These are phyloP conservation scores for Panopea generosa DNA, from an alignment of 2,888 invertebrate species.

Conservation along the genomic window DNA sequence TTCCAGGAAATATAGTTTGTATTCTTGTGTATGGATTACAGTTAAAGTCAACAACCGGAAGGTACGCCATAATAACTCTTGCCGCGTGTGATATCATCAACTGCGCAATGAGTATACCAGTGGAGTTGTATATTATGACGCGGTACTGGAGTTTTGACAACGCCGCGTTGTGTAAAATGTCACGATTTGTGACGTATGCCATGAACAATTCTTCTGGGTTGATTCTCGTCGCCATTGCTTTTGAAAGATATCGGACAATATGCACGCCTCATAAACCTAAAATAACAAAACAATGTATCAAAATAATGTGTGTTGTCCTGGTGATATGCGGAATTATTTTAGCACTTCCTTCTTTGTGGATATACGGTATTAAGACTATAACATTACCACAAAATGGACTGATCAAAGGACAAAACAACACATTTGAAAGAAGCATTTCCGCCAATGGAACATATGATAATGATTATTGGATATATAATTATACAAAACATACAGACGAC, in stretches of 20 bases:
- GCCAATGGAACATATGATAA: too few species aligned
- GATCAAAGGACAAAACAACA: too few species aligned
- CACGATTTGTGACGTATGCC: constrained; percentile 62
- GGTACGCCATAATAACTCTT: constrained; percentile 53
- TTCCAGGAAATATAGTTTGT: constrained; percentile 53
- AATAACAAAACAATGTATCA: constrained; percentile 42
- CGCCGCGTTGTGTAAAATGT: constrained; percentile 61
- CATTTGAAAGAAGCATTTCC: too few species aligned
- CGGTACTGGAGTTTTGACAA: constrained; percentile 48
- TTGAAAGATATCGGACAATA: constrained; percentile 64
- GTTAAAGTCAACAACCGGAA: constrained; percentile 37
- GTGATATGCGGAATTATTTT: constrained; percentile 38
- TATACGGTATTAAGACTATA: constrained; percentile 62
- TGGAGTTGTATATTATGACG: constrained; percentile 54
- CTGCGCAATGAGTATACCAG: constrained; percentile 44
- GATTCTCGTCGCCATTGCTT: constrained; percentile 62
- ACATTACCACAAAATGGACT: not conserved
- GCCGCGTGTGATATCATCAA: constrained; percentile 56
- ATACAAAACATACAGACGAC: not conserved
- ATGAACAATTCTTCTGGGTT: constrained; percentile 68
- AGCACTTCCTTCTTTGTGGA: constrained; percentile 58
- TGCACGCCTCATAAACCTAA: constrained; percentile 62
- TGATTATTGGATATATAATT: too few species aligned
- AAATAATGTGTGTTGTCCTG: constrained; percentile 25
- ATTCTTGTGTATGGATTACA: constrained; percentile 53